Evolutionary conservation across 2,888 invertebrate genomes (phyloP), one percentile per base, ranked within the genome.

Genomic region (Corythucha ciliata): DNA sequence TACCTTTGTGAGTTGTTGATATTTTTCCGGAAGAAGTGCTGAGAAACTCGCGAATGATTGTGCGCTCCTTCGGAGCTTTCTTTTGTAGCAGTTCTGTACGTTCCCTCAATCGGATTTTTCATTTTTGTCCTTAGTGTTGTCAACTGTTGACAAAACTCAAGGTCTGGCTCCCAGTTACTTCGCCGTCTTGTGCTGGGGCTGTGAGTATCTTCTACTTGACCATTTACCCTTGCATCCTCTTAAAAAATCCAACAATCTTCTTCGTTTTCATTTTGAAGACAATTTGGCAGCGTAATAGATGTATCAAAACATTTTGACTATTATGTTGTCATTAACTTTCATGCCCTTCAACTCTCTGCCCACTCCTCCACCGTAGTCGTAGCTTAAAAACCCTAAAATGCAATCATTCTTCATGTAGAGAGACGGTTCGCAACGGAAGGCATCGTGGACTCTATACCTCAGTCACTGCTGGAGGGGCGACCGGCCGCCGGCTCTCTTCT

Each of bases 401-500:
- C 24, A 12, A 4, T 7, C 14, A 42, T 27, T 7, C 32, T 24
- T 42, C 16, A 14, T 24, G 2, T 47, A 56, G 56, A 56, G 54
- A 57, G 51, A 56, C 46, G 50, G 54, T 32, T 21, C 40, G 54
- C 48, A 57, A 58, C 56, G 56, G 59, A 59, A 60, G 60, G 62
- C 64, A 63, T 63, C 61, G 65, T 65, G 62, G 65, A 64, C 63
- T 65, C 65, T 56, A 55, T 65, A 62, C 63, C 64, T 61, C 64
- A 64, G 61, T 61, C 64, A 59, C 61, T 65, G 59, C 59, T 64
- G 58, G 65, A 64, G 62, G 63, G 63, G 60, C 63, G 63, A 59
- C 61, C 63, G 59, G 62, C 63, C 63, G 62, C 63, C 63, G 60
- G 63, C 59, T 63, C 63, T 51, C 59, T 64, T 55, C 61, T 63